phyloP scores from a whole-genome alignment of 2,888 invertebrate species.

The Acleris emargana region DNA sequence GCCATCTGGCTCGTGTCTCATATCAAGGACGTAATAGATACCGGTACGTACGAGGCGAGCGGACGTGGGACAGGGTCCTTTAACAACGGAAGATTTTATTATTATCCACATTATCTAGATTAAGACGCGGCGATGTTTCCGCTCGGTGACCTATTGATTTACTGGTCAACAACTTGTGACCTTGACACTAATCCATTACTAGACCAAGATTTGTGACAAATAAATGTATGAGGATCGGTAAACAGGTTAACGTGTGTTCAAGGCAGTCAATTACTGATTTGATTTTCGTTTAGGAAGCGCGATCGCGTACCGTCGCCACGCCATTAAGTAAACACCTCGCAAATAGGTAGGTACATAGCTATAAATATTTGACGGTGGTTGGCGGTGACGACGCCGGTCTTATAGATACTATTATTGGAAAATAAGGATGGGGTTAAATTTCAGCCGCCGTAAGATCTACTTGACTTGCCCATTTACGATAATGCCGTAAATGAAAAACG shows the following conservation, averaged over 20 bases:
- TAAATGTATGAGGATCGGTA: slow-evolving; percentile 3
- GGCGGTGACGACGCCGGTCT: too few species aligned
- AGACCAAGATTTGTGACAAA: slow-evolving; percentile 11
- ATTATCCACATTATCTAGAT: slow-evolving; percentile 16
- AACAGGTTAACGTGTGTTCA: slow-evolving; percentile 11
- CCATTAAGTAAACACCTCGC: too few species aligned
- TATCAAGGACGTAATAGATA: slow-evolving; percentile 8
- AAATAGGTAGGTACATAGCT: too few species aligned
- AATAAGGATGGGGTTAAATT: too few species aligned
- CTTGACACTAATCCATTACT: slow-evolving; percentile 31
- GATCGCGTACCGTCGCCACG: too few species aligned
- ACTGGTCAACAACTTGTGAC: slow-evolving; percentile 13
- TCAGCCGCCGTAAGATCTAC: too few species aligned
- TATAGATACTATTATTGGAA: too few species aligned
- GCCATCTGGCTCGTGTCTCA: slow-evolving; percentile 12
- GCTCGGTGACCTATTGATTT: slow-evolving; percentile 12
- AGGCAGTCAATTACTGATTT: slow-evolving; percentile 3
- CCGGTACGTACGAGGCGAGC: background rate
- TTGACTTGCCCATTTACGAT: too few species aligned
- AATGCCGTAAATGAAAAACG: too few species aligned
- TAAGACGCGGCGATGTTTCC: slow-evolving; percentile 4
- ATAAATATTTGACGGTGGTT: too few species aligned
- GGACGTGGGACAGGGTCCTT: slow-evolving; percentile 9
- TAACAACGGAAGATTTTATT: slow-evolving; percentile 3
- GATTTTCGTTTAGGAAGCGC: background rate